These are phyloP conservation scores for Tauraco hartlaubi DNA, from an alignment of 2,797 vertebrate genomes.

Conservation along the genomic window DNA sequence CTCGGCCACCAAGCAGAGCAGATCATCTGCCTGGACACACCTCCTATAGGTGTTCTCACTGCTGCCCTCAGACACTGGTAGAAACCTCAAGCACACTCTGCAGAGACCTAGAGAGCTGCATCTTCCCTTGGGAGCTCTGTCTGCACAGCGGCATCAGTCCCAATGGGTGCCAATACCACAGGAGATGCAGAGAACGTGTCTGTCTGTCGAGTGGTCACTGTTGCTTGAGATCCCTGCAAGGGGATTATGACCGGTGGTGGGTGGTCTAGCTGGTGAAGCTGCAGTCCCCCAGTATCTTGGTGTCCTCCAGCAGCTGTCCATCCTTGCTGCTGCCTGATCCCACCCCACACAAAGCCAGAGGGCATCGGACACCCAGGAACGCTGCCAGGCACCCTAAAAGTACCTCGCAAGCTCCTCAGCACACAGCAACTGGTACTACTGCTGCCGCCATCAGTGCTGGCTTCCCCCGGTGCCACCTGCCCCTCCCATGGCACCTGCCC, in stretches of 20 bases:
- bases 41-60: accelerated
- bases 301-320: not conserved
- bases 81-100: not conserved
- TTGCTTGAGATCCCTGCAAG: not conserved
- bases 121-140: not conserved
- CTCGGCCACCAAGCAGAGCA: accelerated
- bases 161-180: not conserved
- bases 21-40: not conserved
- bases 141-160: no score
- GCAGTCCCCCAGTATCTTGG: no score
- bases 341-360: not conserved
- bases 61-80: not conserved
- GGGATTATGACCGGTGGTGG: not conserved
- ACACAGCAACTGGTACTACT: not conserved
- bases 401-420: not conserved
- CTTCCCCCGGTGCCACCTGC: no score
- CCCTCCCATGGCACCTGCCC: no score
- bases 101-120: not conserved
- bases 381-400: accelerated
- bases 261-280: not conserved
- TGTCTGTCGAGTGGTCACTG: not conserved
- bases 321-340: not conserved
- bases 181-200: accelerated
- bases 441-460: no score
- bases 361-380: accelerated